These are phyloP conservation scores for Yponomeuta evonymella DNA, from an alignment of 2,888 invertebrate species.

Conservation along the genomic window DNA sequence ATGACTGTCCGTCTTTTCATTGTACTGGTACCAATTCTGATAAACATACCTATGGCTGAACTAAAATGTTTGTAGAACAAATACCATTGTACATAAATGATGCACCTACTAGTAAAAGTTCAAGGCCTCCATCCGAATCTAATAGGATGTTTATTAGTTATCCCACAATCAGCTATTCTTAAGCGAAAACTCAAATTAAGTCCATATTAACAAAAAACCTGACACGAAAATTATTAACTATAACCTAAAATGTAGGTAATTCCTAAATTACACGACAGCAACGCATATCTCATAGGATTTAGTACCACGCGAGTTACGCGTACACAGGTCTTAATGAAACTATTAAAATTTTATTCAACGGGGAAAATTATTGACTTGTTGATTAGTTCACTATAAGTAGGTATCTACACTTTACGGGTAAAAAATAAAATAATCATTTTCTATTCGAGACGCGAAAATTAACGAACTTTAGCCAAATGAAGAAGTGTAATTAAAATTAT, in stretches of 20 bases:
- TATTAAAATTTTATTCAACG: neutral
- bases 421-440: no score
- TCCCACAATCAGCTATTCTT: conserved; percentile 45
- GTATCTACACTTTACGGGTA: no score
- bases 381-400: neutral
- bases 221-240: conserved; percentile 37
- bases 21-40: conserved; percentile 42
- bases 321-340: neutral
- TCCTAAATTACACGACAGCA: neutral
- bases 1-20: conserved; percentile 43
- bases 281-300: neutral
- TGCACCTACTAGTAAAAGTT: conserved; percentile 57
- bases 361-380: neutral
- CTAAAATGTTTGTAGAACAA: conserved; percentile 42
- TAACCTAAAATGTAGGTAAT: neutral
- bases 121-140: conserved; percentile 45
- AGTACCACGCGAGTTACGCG: neutral
- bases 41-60: conserved; percentile 44
- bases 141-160: conserved; percentile 72
- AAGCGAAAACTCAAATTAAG: neutral
- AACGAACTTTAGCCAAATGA: no score
- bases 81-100: conserved; percentile 61
- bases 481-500: neutral
- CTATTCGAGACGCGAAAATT: no score
- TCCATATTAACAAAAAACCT: conserved; percentile 33